Conservation (phyloP, 2,888 invertebrate genomes). For the Homarus gammarus region DNA sequence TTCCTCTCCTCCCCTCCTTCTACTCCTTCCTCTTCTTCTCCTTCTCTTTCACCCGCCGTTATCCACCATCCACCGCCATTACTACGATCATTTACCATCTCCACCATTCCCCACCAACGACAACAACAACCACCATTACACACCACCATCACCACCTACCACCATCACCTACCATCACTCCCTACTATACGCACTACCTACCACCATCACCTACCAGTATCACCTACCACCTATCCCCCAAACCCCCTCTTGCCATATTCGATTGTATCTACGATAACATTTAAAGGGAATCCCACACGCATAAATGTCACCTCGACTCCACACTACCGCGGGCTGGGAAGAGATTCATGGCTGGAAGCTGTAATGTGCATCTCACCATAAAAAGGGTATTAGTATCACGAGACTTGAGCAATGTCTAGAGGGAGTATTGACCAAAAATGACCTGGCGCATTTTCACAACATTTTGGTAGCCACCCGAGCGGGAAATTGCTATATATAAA, state of each 20-base stretch:
- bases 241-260: not conserved
- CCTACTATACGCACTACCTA: too few relatives aligned
- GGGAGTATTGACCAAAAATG: slow-evolving; percentile 35
- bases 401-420: slow-evolving; percentile 31
- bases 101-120: too few relatives aligned
- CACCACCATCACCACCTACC: too few relatives aligned
- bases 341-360: slow-evolving; percentile 20
- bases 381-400: slow-evolving; percentile 26
- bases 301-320: slow-evolving; percentile 17
- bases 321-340: not conserved
- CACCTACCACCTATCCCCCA: not conserved
- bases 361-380: slow-evolving; percentile 43
- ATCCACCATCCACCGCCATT: too few relatives aligned
- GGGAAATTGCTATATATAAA: slow-evolving; percentile 3
- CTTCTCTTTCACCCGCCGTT: too few relatives aligned
- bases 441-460: slow-evolving; percentile 21
- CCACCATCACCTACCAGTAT: too few relatives aligned
- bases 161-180: too few relatives aligned
- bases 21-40: not conserved
- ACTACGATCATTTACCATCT: too few relatives aligned
- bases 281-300: slow-evolving; percentile 9
- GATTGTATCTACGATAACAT: slow-evolving; percentile 46
- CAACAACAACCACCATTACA: too few relatives aligned
- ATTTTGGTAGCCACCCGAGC: not conserved
- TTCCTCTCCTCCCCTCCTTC: not conserved